Evolutionary conservation across 2,888 invertebrate species (phyloP), one percentile per base, ranked within the genome.

Genomic region (Epinotia nisella): DNA sequence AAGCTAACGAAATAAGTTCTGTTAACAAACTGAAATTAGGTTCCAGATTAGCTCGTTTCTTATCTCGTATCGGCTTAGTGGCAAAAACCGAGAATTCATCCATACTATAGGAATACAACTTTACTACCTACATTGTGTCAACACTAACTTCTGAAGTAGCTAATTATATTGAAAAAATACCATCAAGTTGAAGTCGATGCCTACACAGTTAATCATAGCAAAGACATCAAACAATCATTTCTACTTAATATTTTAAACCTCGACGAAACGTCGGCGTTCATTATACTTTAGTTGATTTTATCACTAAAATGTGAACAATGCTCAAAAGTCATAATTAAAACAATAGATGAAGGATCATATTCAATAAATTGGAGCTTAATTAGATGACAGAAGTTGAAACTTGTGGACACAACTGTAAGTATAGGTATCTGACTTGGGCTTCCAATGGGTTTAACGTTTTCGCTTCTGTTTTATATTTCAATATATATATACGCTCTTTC

Each of bases 331-430:
- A 29, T 35, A 5, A 29, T 51, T 29, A 29, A 24, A 64, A 17
- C 62, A 64, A 29, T 29, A 5, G 13, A 49, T 49, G 24, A 49
- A 62, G 29, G 51, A 49, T 64, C 24, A 51, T 3, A n/a, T 51
- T 64, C 17, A 29, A 29, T 64, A 5, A n/a, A 64, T 29, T 19
- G 24, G 29, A 64, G 17, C 29, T 11, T 29, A 64, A 64, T 29
- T 15, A 51, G 29, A 51, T 29, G 19, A 29, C 24, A 24, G 21
- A 49, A 3, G 10, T 4, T 24, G 1, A 24, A n/a, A 24, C 11
- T 62, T 41, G 45, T 2, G 35, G n/a, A 2, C n/a, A n/a, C 49
- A 49, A 5, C 13, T n/a, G 9, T 35, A n/a, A 1, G 49, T 49
- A 49, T 49, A 49, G n/a, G 1, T 45, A 45, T 4, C 45, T 49